Percentiles rank a stretch among this genome's conserved stretches.
Evolutionary conservation across 2,113 vertebrate species (phyloP).

Genomic region (Cervus canadensis): DNA sequence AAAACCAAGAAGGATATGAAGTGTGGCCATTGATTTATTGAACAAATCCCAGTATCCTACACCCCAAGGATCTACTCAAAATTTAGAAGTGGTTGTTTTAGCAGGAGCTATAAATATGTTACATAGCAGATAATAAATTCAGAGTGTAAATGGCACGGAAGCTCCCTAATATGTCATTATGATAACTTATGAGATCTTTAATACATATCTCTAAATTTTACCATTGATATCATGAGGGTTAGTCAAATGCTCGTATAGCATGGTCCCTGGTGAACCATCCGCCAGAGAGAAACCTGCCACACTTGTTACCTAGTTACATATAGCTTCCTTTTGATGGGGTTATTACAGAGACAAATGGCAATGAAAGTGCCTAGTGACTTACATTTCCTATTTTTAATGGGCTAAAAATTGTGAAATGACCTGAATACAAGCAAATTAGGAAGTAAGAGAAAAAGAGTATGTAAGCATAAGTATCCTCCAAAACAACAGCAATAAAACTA

Average conservation of each 20-base stretch:
- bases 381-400: background rate
- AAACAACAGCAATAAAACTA: background rate
- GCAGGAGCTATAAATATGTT: background rate
- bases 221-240: background rate
- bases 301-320: background rate
- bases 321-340: background rate
- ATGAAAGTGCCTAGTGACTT: background rate
- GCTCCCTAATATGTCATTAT: conserved; percentile 19
- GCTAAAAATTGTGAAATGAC: background rate
- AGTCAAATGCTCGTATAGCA: background rate
- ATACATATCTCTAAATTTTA: background rate
- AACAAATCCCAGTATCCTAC: background rate
- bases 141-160: background rate
- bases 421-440: background rate
- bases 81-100: background rate
- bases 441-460: background rate
- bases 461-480: background rate
- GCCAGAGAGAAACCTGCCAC: background rate
- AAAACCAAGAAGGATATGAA: background rate
- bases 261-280: background rate
- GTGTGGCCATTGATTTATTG: background rate
- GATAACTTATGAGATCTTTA: background rate
- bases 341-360: background rate
- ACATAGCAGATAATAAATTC: conserved; percentile 5
- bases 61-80: background rate